Base-by-base conservation (phyloP, 2,888 invertebrate species). In the Argynnis bischoffii region DNA sequence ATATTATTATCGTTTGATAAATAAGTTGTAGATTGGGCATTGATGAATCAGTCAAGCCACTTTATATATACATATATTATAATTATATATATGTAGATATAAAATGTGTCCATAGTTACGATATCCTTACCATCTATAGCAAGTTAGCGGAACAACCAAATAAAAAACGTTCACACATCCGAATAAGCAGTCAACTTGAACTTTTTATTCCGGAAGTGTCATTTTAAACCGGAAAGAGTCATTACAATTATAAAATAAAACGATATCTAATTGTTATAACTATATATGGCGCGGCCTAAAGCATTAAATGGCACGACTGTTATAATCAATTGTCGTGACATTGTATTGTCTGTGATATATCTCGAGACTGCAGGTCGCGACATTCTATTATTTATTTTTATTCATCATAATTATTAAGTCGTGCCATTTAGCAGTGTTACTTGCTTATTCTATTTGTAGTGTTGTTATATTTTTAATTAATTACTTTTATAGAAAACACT, bases 191-290 rank as follows among this genome's bases (percentile, higher is more conserved):
- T 48, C 26, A 26, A 31, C n/a, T 59, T 48, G 6, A 46, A 13
- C 46, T 55, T 16, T 50, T 54, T 50, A 31, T 59, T 54, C 59
- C 59, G 59, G 60, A 60, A 60, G 54, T 48, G 46, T 46, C 13
- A 54, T 54, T 47, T 60, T 54, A 54, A 66, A 16, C 53, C 15
- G 47, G 41, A 53, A 65, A 54, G 53, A 53, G 41, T 48, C 8
- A 57, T 60, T 5, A 66, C 66, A 60, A 66, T 66, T 60, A 60
- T 66, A 48, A 54, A 60, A 66, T 66, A 59, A 66, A 63, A 18
- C 35, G 46, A 64, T 64, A 55, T 68, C 57, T 68, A 68, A 68
- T 60, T 68, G 64, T 50, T 60, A 21, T 60, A 21, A 16, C 68
- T 64, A 41, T 64, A 64, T 60, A 68, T 55, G 64, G 67, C 46